Evolutionary conservation across 2,797 vertebrate species (phyloP).

Genomic region (Xenentodon cancila): DNA sequence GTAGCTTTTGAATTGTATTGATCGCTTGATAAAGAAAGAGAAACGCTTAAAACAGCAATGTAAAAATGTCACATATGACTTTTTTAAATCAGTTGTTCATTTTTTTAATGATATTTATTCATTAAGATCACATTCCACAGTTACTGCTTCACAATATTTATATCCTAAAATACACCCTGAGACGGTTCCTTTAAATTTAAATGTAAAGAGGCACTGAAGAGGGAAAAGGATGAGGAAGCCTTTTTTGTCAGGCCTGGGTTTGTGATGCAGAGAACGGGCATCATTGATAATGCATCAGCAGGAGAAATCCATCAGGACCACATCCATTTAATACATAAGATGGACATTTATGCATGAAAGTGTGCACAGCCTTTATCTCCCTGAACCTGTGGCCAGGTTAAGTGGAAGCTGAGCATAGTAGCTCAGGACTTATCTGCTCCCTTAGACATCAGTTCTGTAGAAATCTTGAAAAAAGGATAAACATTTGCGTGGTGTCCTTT

Average conservation of each 20-base stretch:
- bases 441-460: conserved; percentile 27
- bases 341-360: conserved; percentile 63
- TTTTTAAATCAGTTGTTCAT: not conserved
- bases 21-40: too few species aligned
- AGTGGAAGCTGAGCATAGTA: conserved; percentile 16
- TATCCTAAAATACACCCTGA: not conserved
- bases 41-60: too few species aligned
- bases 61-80: too few species aligned
- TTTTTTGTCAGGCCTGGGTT: conserved; percentile 47
- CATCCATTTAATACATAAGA: conserved; percentile 72
- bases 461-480: conserved; percentile 59
- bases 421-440: conserved; percentile 13
- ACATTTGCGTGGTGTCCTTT: conserved; percentile 62
- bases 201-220: conserved; percentile 45
- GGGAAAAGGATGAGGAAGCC: conserved; percentile 55
- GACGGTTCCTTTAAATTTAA: conserved; percentile 46
- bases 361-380: conserved; percentile 32
- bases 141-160: not conserved
- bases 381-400: conserved; percentile 42
- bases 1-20: too few species aligned
- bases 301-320: conserved; percentile 73
- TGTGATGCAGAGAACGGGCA: conserved; percentile 58
- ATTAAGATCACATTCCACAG: not conserved
- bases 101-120: too few species aligned
- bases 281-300: conserved; percentile 83